A percentile compares a stretch with the other conserved stretches of the same genome.
Evolutionary conservation across 2,113 vertebrate genomes (phyloP).

Genomic region (Pseudorectes ferrugineus): DNA sequence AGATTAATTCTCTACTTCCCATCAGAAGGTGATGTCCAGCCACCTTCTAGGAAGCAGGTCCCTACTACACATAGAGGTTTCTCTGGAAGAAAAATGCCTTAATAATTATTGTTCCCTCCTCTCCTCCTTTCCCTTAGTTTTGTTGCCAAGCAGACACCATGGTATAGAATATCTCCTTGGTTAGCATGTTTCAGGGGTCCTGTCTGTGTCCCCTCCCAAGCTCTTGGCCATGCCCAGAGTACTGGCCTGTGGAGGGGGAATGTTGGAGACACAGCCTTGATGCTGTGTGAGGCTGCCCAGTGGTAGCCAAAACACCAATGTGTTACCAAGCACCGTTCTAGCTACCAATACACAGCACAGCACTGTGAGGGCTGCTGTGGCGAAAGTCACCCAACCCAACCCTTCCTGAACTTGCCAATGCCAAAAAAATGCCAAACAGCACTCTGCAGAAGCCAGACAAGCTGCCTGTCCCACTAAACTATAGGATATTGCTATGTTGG

Average conservation of each 20-base stretch:
- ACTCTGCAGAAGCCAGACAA: neutral
- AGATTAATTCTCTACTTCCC: neutral
- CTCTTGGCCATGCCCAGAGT: neutral
- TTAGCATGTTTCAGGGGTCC: neutral
- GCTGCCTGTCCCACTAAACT: neutral
- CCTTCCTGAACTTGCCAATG: neutral
- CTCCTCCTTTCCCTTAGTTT: neutral
- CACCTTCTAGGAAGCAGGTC: neutral
- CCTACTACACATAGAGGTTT: rapidly evolving
- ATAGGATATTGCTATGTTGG: neutral
- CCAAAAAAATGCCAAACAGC: neutral
- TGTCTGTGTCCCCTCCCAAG: neutral
- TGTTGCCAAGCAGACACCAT: neutral
- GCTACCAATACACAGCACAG: neutral
- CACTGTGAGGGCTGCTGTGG: neutral
- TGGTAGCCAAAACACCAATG: neutral
- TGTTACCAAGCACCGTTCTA: neutral
- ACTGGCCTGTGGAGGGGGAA: neutral
- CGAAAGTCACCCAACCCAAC: neutral
- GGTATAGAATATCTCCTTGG: neutral
- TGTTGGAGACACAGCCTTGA: neutral
- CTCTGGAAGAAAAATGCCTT: neutral
- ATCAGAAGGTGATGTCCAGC: neutral
- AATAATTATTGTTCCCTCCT: neutral
- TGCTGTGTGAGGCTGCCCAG: neutral